Percentiles rank a stretch among this genome's conserved stretches.
These are phyloP conservation scores for Nestor notabilis DNA, from an alignment of 2,113 vertebrate genomes.

Conservation along the genomic window DNA sequence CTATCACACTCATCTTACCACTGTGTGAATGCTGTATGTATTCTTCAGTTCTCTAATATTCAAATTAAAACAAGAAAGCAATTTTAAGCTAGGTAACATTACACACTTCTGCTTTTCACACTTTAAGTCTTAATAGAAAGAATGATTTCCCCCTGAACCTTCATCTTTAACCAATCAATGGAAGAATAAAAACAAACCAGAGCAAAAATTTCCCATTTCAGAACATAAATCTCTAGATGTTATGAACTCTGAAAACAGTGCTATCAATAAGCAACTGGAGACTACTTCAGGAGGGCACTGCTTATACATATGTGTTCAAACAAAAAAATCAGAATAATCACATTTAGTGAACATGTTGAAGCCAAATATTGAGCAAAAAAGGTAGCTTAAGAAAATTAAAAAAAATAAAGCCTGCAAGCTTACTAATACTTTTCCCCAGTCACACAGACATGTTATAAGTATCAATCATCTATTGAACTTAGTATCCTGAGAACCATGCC, in stretches of 20 bases:
- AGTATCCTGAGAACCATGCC: not conserved
- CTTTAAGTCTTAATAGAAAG: not conserved
- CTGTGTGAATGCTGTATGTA: not conserved
- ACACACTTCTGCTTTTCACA: not conserved
- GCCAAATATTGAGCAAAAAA: not conserved
- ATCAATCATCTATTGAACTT: not conserved
- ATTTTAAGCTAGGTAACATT: not conserved
- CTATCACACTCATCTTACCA: not conserved
- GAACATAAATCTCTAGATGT: not conserved
- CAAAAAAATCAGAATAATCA: not conserved
- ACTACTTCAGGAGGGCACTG: not conserved
- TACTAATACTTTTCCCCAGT: not conserved
- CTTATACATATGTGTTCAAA: not conserved
- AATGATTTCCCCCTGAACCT: not conserved
- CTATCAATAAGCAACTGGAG: not conserved
- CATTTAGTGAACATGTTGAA: not conserved
- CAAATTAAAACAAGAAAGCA: not conserved
- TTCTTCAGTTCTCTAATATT: not conserved
- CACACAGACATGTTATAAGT: not conserved
- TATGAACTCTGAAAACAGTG: not conserved
- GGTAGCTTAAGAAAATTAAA: not conserved
- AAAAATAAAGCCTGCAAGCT: not conserved
- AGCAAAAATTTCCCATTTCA: not conserved
- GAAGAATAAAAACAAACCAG: not conserved
- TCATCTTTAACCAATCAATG: not conserved